Percentiles rank a stretch among this genome's conserved stretches.
These are phyloP conservation scores for Penelope pileata DNA, from an alignment of 2,113 vertebrate species.

Conservation along the genomic window DNA sequence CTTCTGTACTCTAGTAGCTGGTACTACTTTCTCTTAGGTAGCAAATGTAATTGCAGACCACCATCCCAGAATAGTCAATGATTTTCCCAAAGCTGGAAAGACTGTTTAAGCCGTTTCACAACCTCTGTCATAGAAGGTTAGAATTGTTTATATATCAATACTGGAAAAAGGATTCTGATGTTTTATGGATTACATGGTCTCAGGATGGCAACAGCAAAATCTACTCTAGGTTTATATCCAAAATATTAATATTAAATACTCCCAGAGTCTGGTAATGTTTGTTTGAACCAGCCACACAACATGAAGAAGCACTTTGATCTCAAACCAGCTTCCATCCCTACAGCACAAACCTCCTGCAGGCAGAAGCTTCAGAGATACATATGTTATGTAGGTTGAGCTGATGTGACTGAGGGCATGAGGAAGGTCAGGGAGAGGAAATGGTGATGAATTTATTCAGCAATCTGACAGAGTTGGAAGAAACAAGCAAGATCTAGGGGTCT, in stretches of 20 bases:
- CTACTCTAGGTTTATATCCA: neutral
- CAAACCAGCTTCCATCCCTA: neutral
- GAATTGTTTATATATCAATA: neutral
- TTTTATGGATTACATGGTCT: neutral
- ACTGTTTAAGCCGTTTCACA: neutral
- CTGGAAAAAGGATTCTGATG: neutral
- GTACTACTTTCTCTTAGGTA: neutral
- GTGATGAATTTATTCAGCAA: neutral
- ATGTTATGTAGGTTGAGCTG: neutral
- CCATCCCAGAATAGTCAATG: neutral
- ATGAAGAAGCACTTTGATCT: neutral
- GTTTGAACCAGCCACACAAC: neutral
- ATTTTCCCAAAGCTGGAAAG: neutral
- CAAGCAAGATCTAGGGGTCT: neutral
- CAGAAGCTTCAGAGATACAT: neutral
- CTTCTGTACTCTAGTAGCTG: too few species aligned
- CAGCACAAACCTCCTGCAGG: neutral
- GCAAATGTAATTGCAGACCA: neutral
- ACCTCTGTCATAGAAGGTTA: neutral
- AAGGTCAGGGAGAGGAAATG: neutral
- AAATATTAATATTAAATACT: neutral
- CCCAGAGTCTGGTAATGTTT: neutral
- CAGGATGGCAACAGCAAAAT: neutral
- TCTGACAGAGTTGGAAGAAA: neutral
- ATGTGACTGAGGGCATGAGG: neutral